phyloP scores from a whole-genome alignment of 2,113 vertebrate genomes.

The Chunga burmeisteri region DNA sequence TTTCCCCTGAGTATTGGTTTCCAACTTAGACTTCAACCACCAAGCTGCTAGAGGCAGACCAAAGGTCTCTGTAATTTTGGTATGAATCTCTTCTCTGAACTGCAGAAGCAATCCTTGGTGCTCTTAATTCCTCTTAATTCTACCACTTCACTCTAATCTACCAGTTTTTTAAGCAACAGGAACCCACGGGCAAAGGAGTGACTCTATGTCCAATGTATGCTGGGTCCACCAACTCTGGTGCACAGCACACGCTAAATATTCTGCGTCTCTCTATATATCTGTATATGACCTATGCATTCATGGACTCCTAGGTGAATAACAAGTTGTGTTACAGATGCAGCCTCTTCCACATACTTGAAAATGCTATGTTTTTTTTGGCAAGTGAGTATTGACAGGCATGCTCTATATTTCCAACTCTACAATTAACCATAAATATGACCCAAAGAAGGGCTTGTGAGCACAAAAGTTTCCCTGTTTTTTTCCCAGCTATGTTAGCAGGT shows the following conservation, averaged over 20 bases:
- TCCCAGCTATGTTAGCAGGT: not conserved
- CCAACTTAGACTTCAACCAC: not conserved
- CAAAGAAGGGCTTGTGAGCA: not conserved
- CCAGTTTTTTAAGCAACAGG: not conserved
- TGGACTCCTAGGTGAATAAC: not conserved
- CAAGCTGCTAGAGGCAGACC: not conserved
- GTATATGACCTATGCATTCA: not conserved
- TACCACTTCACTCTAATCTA: not conserved
- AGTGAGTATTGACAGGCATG: not conserved
- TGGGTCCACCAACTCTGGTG: not conserved
- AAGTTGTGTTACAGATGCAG: not conserved
- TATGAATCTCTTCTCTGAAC: not conserved
- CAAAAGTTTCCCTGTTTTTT: not conserved
- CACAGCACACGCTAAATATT: not conserved
- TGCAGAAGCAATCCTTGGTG: not conserved
- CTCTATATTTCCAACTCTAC: not conserved
- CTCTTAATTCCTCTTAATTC: not conserved
- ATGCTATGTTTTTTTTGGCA: not conserved
- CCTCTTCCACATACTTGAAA: not conserved
- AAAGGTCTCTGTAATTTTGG: not conserved
- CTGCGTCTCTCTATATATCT: fast-evolving
- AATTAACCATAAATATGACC: not conserved
- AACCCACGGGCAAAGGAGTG: not conserved
- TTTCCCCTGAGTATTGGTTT: not conserved
- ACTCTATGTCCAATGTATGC: fast-evolving